Base-by-base conservation (phyloP, 2,888 invertebrate genomes). In the Melangyna quadrimaculata region DNA sequence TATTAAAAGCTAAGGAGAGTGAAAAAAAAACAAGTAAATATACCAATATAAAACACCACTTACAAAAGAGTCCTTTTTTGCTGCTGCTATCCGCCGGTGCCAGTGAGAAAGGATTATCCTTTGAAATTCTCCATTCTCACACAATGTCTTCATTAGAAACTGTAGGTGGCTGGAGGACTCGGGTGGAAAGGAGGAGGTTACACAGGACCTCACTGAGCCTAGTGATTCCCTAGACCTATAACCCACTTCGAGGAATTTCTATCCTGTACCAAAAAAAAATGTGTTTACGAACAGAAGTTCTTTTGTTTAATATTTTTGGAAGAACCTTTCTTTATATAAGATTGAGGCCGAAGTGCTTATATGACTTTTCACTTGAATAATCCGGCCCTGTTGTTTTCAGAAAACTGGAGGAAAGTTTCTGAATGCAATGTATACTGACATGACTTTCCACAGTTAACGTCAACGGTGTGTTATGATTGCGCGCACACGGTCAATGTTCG, bases 381-480 rank as follows among this genome's bases (percentile, higher is more conserved):
- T 59, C 32, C 59, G 5, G 0, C 59, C 29, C 35, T 22, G 35
- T 22, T 22, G 35, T 22, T 37, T 35, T 37, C 19, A 22, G 6
- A 7, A 19, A 17, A 2, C 10, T 14, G 19, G 0, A 65, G 19
- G 0, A 65, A 48, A 70, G 65, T 73, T 72, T 37, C 24, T 69
- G 73, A 78, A 78, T 83, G 57, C 4, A 45, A 74, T 45, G 75
- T 59, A 48, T 45, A 67, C 35, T 32, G 51, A 67, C 67, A 51
- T 72, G 53, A 61, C 72, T 77, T 75, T 35, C 51, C 51, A 51
- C 86, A 81, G 69, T 77, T 77, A 81, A 72, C 77, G 69, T 77
- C 77, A 77, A 61, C 86, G 77, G 86, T 81, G 77, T 86, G 86
- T 81, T 86, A 81, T 86, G 86, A 86, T 86, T 86, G 77, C 86